Evolutionary conservation across 2,797 vertebrate genomes (phyloP).

Genomic region (Molossus alvarezi): DNA sequence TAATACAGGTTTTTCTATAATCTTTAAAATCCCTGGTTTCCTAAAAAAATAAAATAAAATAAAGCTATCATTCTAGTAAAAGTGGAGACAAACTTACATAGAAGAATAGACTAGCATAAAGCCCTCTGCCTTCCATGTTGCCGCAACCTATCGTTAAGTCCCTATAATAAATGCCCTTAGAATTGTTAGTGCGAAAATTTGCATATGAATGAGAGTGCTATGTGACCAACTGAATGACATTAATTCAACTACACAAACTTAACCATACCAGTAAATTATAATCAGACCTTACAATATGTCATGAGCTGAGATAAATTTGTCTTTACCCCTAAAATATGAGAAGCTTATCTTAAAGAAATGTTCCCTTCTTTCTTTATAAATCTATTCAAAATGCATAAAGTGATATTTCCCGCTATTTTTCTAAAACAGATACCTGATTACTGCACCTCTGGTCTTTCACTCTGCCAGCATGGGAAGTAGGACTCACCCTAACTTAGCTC

Average conservation of each 20-base stretch:
- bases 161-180: background rate
- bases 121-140: background rate
- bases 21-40: background rate
- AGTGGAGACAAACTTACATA: slow-evolving; percentile 1
- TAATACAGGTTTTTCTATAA: background rate
- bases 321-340: background rate
- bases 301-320: slow-evolving; percentile 1
- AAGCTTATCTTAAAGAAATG: background rate
- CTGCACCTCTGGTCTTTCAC: background rate
- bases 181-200: background rate
- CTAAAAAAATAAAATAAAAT: background rate
- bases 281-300: background rate
- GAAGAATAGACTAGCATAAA: background rate
- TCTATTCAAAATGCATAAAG: background rate
- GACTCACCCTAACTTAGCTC: too few species aligned
- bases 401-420: background rate
- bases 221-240: background rate
- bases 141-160: background rate
- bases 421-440: background rate
- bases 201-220: background rate
- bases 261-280: background rate
- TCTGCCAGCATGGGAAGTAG: background rate
- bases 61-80: background rate
- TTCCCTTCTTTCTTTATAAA: background rate
- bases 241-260: background rate